Conservation (phyloP, 2,113 vertebrate genomes). For the Trematomus loennbergii region DNA sequence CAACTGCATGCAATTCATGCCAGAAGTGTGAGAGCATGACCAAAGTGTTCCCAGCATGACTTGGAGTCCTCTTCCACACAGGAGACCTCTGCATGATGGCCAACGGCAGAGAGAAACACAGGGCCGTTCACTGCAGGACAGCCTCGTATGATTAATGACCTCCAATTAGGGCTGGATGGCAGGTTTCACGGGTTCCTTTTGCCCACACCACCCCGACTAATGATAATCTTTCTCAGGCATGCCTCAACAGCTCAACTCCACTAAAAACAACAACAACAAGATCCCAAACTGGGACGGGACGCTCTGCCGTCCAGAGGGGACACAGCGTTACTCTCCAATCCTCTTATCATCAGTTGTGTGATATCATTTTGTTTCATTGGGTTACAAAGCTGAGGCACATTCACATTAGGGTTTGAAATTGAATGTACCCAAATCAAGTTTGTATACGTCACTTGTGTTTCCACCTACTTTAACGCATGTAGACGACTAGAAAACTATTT, state of each 20-base stretch:
- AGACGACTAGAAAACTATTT: too few species aligned
- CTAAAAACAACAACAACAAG: slow-evolving; percentile 70
- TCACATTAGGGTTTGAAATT: slow-evolving; percentile 9
- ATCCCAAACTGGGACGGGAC: slow-evolving; percentile 61
- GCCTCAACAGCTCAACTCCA: slow-evolving; percentile 57
- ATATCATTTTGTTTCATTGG: slow-evolving; percentile 23
- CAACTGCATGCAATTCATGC: slow-evolving; percentile 1
- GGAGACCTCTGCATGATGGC: slow-evolving; percentile 60
- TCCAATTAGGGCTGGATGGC: slow-evolving; percentile 82
- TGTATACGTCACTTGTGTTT: not conserved
- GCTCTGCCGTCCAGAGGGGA: slow-evolving; percentile 42
- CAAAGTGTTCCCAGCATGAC: slow-evolving; percentile 55
- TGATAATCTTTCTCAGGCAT: slow-evolving; percentile 74
- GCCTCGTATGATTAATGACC: slow-evolving; percentile 84
- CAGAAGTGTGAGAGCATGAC: slow-evolving; percentile 21
- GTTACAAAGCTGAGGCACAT: slow-evolving; percentile 11
- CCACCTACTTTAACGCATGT: not conserved
- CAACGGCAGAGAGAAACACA: slow-evolving; percentile 77
- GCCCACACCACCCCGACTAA: slow-evolving; percentile 62
- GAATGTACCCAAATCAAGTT: not conserved
- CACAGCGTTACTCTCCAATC: not conserved
- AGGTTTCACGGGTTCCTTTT: slow-evolving; percentile 79
- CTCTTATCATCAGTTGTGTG: slow-evolving; percentile 8
- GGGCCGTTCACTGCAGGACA: slow-evolving; percentile 77
- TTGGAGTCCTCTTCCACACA: slow-evolving; percentile 23